Percentiles rank a stretch among this genome's conserved stretches.
These are phyloP conservation scores for Pseudorectes ferrugineus DNA, from an alignment of 2,113 vertebrate species.

Conservation along the genomic window DNA sequence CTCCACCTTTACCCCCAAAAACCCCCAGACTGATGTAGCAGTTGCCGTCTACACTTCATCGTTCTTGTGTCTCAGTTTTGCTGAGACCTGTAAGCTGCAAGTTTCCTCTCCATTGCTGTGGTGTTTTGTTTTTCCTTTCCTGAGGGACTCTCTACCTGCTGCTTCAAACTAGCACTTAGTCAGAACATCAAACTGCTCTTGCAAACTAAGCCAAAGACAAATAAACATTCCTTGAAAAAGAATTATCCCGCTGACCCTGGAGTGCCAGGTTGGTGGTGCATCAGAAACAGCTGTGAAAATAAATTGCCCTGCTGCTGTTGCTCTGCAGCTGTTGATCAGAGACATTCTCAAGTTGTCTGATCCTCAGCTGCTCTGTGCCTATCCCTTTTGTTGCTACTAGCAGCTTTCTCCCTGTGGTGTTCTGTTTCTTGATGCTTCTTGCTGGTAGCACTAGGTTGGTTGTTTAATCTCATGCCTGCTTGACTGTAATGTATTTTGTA, in stretches of 20 bases:
- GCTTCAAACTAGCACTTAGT: background rate
- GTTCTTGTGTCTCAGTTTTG: background rate
- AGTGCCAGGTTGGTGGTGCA: background rate
- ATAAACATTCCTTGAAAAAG: constrained; percentile 4
- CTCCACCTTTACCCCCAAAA: background rate
- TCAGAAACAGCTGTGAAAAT: constrained; percentile 38
- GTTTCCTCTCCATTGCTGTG: background rate
- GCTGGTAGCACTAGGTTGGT: background rate
- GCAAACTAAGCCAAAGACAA: background rate
- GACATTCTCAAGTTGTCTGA: background rate
- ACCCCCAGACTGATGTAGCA: background rate
- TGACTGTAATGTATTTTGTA: background rate
- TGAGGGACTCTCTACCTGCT: background rate
- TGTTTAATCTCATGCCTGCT: background rate
- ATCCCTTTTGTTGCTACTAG: background rate
- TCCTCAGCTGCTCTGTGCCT: background rate
- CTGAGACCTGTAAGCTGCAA: background rate
- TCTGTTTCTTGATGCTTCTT: background rate
- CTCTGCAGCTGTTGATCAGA: background rate
- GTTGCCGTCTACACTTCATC: background rate
- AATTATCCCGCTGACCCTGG: background rate
- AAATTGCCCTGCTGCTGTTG: background rate
- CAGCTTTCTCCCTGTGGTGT: background rate
- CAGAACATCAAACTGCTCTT: background rate
- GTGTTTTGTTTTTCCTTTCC: background rate